phyloP scores from a whole-genome alignment of 2,113 vertebrate genomes.

The Bolborhynchus lineola region DNA sequence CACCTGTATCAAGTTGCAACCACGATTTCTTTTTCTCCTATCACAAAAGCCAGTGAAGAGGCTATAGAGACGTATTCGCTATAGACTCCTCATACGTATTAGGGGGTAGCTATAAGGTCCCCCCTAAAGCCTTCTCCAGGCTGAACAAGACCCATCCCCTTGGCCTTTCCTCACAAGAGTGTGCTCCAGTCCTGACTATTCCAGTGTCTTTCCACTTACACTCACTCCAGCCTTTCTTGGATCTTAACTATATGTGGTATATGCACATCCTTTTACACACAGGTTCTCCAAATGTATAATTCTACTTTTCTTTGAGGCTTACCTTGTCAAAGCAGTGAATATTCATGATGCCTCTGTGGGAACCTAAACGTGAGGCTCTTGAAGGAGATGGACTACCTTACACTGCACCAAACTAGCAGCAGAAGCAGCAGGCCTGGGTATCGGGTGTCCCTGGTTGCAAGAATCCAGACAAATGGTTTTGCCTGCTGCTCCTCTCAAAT shows the following conservation, averaged over 20 bases:
- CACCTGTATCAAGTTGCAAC: neutral
- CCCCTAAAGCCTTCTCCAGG: neutral
- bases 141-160: neutral
- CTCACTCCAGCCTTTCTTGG: rapidly evolving
- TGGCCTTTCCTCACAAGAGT: neutral
- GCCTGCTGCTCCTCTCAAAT: neutral
- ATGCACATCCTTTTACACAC: neutral
- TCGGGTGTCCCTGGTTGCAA: neutral
- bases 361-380: neutral
- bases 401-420: neutral
- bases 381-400: neutral
- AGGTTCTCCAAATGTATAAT: neutral
- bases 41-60: neutral
- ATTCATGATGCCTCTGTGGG: neutral
- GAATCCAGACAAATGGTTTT: neutral
- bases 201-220: neutral
- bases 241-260: neutral
- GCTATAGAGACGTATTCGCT: neutral
- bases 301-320: neutral
- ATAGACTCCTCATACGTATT: rapidly evolving
- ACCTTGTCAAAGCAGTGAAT: neutral
- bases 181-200: neutral
- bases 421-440: neutral
- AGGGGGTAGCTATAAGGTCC: neutral
- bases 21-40: neutral